phyloP scores from a whole-genome alignment of 1,140 invertebrate species.

The Tenebrio molitor region DNA sequence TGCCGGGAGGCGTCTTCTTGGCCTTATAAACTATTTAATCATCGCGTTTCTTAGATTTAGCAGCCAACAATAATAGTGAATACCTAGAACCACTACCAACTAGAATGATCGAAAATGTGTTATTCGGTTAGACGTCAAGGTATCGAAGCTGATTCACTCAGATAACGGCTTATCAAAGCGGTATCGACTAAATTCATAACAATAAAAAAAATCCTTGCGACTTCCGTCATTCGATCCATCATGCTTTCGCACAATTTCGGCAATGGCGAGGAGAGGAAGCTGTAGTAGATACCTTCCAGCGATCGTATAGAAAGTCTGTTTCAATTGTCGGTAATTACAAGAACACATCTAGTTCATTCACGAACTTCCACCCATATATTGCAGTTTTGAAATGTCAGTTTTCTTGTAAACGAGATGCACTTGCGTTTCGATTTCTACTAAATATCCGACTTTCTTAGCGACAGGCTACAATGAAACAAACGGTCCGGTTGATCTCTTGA shows the following conservation, averaged over 20 bases:
- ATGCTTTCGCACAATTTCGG: neutral
- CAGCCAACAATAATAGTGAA: neutral
- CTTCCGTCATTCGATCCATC: slow-evolving; percentile 9
- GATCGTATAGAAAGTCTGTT: slow-evolving; percentile 8
- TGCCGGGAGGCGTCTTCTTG: slow-evolving; percentile 31
- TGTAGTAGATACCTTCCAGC: neutral
- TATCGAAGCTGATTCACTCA: neutral
- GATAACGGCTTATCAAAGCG: neutral
- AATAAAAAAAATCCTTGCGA: too few relatives aligned
- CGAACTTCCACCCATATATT: slow-evolving; percentile 8
- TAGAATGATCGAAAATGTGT: neutral
- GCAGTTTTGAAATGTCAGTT: slow-evolving; percentile 21
- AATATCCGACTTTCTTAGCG: slow-evolving; percentile 11
- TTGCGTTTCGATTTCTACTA: slow-evolving; percentile 9
- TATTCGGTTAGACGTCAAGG: neutral
- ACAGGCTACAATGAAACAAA: slow-evolving; percentile 2
- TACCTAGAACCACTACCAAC: neutral
- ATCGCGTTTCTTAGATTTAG: slow-evolving; percentile 22
- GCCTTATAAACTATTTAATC: slow-evolving; percentile 47
- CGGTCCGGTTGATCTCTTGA: slow-evolving; percentile 14
- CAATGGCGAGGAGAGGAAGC: neutral
- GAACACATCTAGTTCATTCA: slow-evolving; percentile 19
- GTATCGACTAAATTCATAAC: neutral
- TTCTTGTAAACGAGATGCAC: neutral
- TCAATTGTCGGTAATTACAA: slow-evolving; percentile 26